phyloP scores from a whole-genome alignment of 1,140 invertebrate species.

The Drosophila tani region DNA sequence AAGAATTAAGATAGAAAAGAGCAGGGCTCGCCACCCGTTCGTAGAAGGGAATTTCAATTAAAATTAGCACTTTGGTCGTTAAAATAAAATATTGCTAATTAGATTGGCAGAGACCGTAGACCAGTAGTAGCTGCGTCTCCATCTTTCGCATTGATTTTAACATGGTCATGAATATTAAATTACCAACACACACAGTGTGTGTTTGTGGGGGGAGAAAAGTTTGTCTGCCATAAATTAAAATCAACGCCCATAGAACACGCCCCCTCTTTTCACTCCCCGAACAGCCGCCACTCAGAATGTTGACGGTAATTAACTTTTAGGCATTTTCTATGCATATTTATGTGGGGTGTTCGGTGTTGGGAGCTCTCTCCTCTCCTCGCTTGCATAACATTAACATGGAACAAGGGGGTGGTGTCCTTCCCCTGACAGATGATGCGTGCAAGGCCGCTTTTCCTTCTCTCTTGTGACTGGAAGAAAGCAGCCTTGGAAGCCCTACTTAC shows the following conservation, averaged over 20 bases:
- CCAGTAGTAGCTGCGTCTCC: slow-evolving; percentile 34
- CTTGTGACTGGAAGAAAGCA: slow-evolving; percentile 23
- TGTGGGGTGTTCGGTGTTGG: slow-evolving; percentile 40
- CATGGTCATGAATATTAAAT: slow-evolving; percentile 83
- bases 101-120: slow-evolving; percentile 49
- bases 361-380: slow-evolving; percentile 8
- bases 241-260: slow-evolving; percentile 69
- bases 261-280: slow-evolving; percentile 17
- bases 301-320: slow-evolving; percentile 83
- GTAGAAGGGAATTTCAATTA: slow-evolving; percentile 77
- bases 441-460: slow-evolving; percentile 43
- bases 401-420: slow-evolving; percentile 6
- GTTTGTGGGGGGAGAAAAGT: slow-evolving; percentile 53
- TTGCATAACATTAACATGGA: slow-evolving; percentile 75
- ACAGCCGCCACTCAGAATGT: slow-evolving; percentile 76
- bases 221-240: slow-evolving; percentile 82
- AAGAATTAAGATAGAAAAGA: slow-evolving; percentile 24
- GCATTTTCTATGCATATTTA: slow-evolving; percentile 82
- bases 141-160: slow-evolving; percentile 77
- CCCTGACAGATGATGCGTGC: slow-evolving; percentile 65
- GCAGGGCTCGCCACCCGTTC: background rate
- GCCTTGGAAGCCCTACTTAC: slow-evolving; percentile 17
- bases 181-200: slow-evolving; percentile 52
- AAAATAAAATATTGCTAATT: slow-evolving; percentile 83
- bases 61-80: slow-evolving; percentile 77